Evolutionary conservation across 2,888 invertebrate species (phyloP), one percentile per base, ranked within the genome.

Genomic region (Polietes domitor): DNA sequence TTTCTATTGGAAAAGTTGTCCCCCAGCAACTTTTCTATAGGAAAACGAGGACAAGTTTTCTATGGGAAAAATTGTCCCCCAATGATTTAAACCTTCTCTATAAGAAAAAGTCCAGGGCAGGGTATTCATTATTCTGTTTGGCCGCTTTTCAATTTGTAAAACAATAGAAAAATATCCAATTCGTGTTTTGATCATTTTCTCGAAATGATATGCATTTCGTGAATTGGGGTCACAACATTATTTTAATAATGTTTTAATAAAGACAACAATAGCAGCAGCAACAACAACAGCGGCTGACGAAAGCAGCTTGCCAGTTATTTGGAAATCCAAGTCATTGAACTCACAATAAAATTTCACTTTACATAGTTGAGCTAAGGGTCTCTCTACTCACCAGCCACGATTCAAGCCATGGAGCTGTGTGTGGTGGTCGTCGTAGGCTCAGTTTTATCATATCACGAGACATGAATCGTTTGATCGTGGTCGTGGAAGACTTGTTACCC

Each of bases 241-340:
- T 28, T 28, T 47, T 47, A 58, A 61, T 28, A 61, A 28, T 26
- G 15, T 58, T 55, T 58, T 58, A 61, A 61, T 61, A 61, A 61
- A 61, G 28, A 9, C 28, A 17, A 12, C 55, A 10, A 26, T 10
- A 21, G 5, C 55, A 15, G 28, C 37, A 37, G 37, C 9, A 10
- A 37, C 58, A 58, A 26, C 58, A 28, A 28, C 28, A 47, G n/a
- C 61, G 28, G 19, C 28, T 26, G 21, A 55, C 53, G 24, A 61
- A 58, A 58, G 61, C 28, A 61, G 28, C 26, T 12, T 28, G 12
- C 4, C 28, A 5, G 61, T 24, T 68, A 43, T 41, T 41, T 68
- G 37, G 68, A 41, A 68, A 68, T 68, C 68, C 17, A 68, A 68
- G 68, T 68, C 68, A 68, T 15, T 68, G 68, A 68, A 68, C 68